These are phyloP conservation scores for Symphodus melops DNA, from an alignment of 2,113 vertebrate genomes.

Conservation along the genomic window DNA sequence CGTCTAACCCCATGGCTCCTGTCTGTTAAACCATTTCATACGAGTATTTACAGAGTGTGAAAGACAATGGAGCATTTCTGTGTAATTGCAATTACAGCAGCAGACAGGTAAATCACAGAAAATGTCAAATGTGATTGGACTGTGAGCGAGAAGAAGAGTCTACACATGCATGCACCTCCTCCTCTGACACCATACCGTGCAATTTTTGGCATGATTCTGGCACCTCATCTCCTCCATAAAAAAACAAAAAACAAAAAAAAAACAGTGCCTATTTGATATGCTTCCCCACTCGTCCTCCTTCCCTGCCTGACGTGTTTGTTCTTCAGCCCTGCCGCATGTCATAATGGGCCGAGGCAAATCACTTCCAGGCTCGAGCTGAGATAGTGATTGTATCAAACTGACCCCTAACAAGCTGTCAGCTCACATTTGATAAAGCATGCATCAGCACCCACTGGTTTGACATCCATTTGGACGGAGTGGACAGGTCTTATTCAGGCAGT, in stretches of 20 bases:
- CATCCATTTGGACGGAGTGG: constrained; percentile 60
- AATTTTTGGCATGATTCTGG: constrained; percentile 49
- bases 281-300: constrained; percentile 9
- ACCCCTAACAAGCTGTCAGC: constrained; percentile 81
- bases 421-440: constrained; percentile 78
- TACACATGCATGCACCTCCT: not conserved
- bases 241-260: not conserved
- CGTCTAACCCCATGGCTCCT: constrained; percentile 16
- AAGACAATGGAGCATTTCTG: constrained; percentile 36
- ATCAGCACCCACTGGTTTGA: constrained; percentile 57
- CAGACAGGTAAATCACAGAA: constrained; percentile 51
- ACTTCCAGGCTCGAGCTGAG: constrained; percentile 67
- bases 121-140: constrained; percentile 49
- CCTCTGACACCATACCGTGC: constrained; percentile 41
- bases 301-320: constrained; percentile 38
- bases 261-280: constrained; percentile 47
- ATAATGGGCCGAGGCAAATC: constrained; percentile 71
- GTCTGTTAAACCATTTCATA: constrained; percentile 36
- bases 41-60: constrained; percentile 17
- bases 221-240: not conserved
- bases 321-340: constrained; percentile 48
- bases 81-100: constrained; percentile 36
- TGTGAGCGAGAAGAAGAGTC: constrained; percentile 18
- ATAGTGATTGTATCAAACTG: constrained; percentile 78
- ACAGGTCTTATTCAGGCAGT: constrained; percentile 56